Conservation (phyloP, 1,140 invertebrate genomes). For the Temnothorax nylanderi region DNA sequence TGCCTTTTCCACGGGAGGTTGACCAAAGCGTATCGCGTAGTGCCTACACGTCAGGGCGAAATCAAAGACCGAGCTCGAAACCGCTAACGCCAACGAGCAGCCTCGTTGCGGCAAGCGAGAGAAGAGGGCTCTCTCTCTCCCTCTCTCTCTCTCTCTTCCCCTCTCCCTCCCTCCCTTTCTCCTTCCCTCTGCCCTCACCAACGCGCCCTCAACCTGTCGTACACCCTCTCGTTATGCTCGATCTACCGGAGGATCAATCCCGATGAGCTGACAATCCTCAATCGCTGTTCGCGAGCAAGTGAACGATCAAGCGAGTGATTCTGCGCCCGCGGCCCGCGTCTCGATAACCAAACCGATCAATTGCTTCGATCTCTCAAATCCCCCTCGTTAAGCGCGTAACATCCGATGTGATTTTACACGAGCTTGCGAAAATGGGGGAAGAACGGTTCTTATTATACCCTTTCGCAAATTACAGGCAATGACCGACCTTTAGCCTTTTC, state of each 20-base stretch:
- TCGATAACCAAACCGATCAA: constrained; percentile 55
- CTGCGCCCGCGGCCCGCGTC: constrained; percentile 30
- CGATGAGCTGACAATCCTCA: constrained; percentile 58
- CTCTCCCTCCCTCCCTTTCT: not conserved
- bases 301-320: constrained; percentile 54
- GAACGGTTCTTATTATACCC: constrained; percentile 6
- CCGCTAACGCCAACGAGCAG: constrained; percentile 65
- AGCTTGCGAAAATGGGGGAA: not conserved
- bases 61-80: constrained; percentile 80
- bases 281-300: constrained; percentile 35
- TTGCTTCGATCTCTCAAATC: constrained; percentile 42
- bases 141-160: not conserved
- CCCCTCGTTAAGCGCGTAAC: constrained; percentile 36
- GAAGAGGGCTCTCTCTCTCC: constrained; percentile 26
- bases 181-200: not conserved
- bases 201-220: constrained; percentile 14
- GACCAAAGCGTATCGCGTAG: constrained; percentile 81
- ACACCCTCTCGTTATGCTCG: constrained; percentile 58
- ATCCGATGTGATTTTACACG: constrained; percentile 37
- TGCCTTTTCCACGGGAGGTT: constrained; percentile 83
- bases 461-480: not conserved
- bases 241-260: constrained; percentile 62
- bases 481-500: not conserved
- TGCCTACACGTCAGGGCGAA: constrained; percentile 79
- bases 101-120: constrained; percentile 59